Conservation (phyloP, 2,113 vertebrate species). For the Myanophis thanlyinensis region DNA sequence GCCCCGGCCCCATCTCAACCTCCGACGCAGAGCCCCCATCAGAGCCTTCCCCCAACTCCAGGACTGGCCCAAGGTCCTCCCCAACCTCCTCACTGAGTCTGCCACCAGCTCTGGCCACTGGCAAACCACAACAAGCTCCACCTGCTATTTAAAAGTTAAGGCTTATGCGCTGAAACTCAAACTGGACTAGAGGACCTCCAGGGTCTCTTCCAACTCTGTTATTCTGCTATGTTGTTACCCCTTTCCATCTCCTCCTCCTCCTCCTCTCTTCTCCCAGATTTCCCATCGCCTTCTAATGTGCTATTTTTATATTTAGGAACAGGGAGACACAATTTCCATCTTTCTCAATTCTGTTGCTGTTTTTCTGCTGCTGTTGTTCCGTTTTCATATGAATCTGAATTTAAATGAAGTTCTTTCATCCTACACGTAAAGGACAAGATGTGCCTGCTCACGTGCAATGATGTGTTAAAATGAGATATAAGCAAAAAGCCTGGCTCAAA, state of each 20-base stretch:
- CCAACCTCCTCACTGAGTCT: too few relatives aligned
- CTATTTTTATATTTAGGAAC: neutral
- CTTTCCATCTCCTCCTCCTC: neutral
- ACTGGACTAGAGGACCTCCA: neutral
- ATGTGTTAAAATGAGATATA: neutral
- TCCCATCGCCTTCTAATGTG: neutral
- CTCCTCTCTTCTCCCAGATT: neutral
- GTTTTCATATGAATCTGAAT: neutral
- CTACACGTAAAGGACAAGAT: neutral
- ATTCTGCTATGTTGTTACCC: neutral
- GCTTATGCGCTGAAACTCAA: too few relatives aligned
- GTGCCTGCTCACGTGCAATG: neutral
- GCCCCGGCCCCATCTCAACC: too few relatives aligned
- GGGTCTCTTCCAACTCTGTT: neutral
- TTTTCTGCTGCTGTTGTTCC: neutral
- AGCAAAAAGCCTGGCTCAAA: neutral
- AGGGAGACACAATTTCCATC: neutral
- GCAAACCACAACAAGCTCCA: too few relatives aligned
- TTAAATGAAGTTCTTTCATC: slow-evolving; percentile 6
- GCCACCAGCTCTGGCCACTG: too few relatives aligned
- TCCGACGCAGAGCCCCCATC: too few relatives aligned
- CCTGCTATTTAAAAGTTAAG: too few relatives aligned
- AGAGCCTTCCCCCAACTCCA: too few relatives aligned
- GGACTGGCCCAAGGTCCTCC: too few relatives aligned
- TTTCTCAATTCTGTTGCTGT: slow-evolving; percentile 2